Evolutionary conservation across 2,888 invertebrate species (phyloP), one percentile per base, ranked within the genome.

Genomic region (Noctua comes): DNA sequence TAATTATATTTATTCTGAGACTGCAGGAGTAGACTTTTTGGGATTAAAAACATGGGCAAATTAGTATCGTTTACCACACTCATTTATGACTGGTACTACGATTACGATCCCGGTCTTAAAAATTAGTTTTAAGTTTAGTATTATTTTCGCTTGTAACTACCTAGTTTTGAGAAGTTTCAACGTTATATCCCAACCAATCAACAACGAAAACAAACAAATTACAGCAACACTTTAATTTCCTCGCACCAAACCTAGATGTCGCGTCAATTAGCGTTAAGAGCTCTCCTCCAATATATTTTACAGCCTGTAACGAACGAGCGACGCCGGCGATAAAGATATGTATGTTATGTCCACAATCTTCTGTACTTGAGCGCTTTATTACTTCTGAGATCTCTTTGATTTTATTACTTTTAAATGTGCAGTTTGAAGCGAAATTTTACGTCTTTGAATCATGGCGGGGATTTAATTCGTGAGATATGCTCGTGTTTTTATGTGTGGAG

Each of bases 401-500:
- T 88, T 88, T 88, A 88, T 87, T 83, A 72, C 87, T 87, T 87
- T 87, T 79, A 86, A 88, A 83, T 84, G 85, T 80, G 86, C 81
- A 84, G 77, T 84, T 82, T 82, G 76, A 79, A 79, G 74, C 74
- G 66, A 80, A 80, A 86, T 86, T 88, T 86, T 78, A 86, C 82
- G 74, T 79, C 80, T 79, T 77, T 82, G 82, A 82, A 82, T 76
- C 81, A 84, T 78, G 70, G 57, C 6, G 16, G 46, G 78, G 80
- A 82, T 79, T 64, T 82, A 85, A 85, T 80, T 76, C 21, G 62
- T 74, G 40, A 82, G 78, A 80, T 86, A 84, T 65, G 75, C 65
- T 71, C 43, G 66, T 77, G 83, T 68, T 76, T 73, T 73, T 77
- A 83, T 69, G 72, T 46, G 71, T 13, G 36, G 65, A 72, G 74